phyloP scores from a whole-genome alignment of 2,113 vertebrate species.

The Nestor notabilis region DNA sequence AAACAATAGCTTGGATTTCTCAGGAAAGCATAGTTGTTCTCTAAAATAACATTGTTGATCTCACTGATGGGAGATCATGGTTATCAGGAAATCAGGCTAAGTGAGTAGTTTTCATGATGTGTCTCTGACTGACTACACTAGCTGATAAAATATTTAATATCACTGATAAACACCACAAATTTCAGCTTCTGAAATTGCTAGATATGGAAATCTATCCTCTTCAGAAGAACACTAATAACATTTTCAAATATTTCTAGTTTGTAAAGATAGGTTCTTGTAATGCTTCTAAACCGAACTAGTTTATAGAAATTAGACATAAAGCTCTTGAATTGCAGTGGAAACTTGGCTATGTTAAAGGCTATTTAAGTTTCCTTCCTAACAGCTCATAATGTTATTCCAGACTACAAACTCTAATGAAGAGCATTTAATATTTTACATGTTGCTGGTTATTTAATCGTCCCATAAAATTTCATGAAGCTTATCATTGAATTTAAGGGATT shows the following conservation, averaged over 20 bases:
- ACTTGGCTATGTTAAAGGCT: not conserved
- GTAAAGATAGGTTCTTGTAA: not conserved
- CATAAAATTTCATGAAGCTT: not conserved
- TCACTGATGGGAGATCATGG: not conserved
- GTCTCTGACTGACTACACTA: not conserved
- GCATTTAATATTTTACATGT: not conserved
- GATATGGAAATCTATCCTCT: not conserved
- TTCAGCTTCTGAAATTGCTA: not conserved
- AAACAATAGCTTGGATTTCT: not conserved
- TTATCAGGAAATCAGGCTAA: not conserved
- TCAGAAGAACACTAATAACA: not conserved
- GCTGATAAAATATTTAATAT: not conserved
- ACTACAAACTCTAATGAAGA: not conserved
- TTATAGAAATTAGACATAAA: not conserved
- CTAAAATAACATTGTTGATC: not conserved
- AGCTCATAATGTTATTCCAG: not conserved
- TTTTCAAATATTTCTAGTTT: not conserved
- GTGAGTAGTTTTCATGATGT: not conserved
- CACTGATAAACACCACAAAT: not conserved
- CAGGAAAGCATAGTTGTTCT: not conserved
- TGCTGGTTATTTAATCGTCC: not conserved
- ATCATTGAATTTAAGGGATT: not conserved
- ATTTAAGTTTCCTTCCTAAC: not conserved
- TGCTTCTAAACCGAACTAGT: not conserved
- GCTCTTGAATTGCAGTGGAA: not conserved